phyloP scores from a whole-genome alignment of 2,113 vertebrate species.

The Monopterus albus region DNA sequence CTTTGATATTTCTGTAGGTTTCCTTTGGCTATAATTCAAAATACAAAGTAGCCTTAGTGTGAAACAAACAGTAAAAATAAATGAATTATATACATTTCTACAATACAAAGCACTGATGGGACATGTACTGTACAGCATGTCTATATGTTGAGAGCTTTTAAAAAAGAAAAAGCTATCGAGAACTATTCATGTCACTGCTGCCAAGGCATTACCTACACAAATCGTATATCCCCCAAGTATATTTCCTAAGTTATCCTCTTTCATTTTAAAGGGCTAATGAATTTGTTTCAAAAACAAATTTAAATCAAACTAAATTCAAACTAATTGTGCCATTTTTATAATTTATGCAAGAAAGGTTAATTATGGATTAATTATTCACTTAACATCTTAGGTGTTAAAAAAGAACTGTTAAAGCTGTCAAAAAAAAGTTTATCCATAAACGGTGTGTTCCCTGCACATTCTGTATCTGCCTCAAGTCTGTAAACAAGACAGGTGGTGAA shows the following conservation, averaged over 20 bases:
- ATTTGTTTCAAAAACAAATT: background rate
- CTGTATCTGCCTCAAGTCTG: slow-evolving; percentile 2
- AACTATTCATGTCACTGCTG: background rate
- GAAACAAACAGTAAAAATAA: background rate
- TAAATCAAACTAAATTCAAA: background rate
- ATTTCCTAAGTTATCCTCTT: background rate
- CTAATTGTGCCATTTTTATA: slow-evolving; percentile 23
- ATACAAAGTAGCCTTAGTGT: no score
- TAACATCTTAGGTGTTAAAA: slow-evolving; percentile 19
- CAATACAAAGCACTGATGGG: background rate
- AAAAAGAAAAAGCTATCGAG: background rate
- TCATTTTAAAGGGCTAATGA: background rate
- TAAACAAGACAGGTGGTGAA: slow-evolving; percentile 50
- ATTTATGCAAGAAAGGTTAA: slow-evolving; percentile 35
- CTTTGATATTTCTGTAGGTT: background rate
- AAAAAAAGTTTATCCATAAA: slow-evolving; percentile 20
- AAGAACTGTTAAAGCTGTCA: slow-evolving; percentile 24
- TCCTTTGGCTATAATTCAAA: no score
- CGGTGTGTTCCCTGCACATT: background rate
- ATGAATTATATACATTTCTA: background rate
- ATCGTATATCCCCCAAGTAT: background rate
- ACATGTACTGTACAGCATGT: no score
- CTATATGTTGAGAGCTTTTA: background rate
- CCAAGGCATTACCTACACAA: background rate
- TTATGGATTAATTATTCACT: slow-evolving; percentile 39